Evolutionary conservation across 2,113 vertebrate species (phyloP), one percentile per base, ranked within the genome.

Genomic region (Spheniscus mendiculus): DNA sequence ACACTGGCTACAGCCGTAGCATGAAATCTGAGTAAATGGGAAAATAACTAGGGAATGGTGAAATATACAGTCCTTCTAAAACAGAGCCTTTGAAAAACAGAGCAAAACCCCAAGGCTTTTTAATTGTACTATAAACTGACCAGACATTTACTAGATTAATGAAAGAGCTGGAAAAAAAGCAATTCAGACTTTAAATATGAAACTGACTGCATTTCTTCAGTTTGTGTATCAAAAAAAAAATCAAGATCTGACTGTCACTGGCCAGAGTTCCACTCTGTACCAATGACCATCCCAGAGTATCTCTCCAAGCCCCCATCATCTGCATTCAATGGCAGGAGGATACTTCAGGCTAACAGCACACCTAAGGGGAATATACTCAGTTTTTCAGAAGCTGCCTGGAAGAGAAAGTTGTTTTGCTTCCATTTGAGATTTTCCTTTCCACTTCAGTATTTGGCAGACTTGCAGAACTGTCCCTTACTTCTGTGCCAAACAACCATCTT

Each of bases 381-480:
- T 71, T 89, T 93, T 82, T 79, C 89, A 95, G 69, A 87, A 81
- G 80, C 42, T 13, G 13, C 34, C 69, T 92, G 79, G 25, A 95
- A 95, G 44, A 87, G 34, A 90, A 92, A 67, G 19, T 50, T 66
- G 22, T 36, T 83, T 87, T 79, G 23, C 22, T 74, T 56, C 56
- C 52, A 85, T 7, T 10, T 73, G 79, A 80, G 44, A 53, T 56
- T 47, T 30, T 89, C 32, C 52, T 58, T 83, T 81, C 23, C 59
- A 20, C 42, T 82, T 84, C 38, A 63, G 59, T 23, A 89, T 62
- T 38, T 71, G 52, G 55, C 52, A 86, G 62, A 85, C 34, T 50
- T 86, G 63, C 26, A 90, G 76, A 73, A 58, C 45, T 52, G 19
- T 79, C 69, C 52, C 44, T 89, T 92, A 74, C 53, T 91, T 56